Percentiles rank a stretch among this genome's conserved stretches.
Conservation (phyloP, 2,797 vertebrate genomes). For the Anabas testudineus region DNA sequence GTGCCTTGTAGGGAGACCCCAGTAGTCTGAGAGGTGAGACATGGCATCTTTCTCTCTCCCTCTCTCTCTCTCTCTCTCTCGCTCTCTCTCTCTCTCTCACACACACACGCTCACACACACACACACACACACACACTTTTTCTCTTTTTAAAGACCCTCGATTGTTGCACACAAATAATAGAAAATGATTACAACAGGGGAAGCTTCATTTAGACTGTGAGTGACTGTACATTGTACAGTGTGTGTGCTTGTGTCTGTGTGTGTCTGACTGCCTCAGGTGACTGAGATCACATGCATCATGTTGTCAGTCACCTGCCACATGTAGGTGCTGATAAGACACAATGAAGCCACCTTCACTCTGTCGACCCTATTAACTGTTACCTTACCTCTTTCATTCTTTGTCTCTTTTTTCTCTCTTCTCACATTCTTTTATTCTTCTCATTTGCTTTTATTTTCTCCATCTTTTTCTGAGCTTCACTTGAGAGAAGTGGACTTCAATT, state of each 20-base stretch:
- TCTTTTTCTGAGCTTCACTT: not conserved
- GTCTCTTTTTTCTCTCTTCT: slow-evolving; percentile 14
- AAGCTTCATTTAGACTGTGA: too few relatives aligned
- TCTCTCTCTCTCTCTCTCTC: not conserved
- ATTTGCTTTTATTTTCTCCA: too few relatives aligned
- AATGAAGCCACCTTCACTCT: slow-evolving; percentile 57
- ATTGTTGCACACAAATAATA: slow-evolving; percentile 55
- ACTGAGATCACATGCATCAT: slow-evolving; percentile 42
- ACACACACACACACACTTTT: too few relatives aligned
- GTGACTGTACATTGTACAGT: too few relatives aligned
- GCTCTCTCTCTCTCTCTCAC: not conserved
- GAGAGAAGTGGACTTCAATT: not conserved
- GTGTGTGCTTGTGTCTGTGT: slow-evolving; percentile 9
- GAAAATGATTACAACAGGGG: too few relatives aligned
- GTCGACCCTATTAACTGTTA: slow-evolving; percentile 36
- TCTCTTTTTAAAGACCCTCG: too few relatives aligned
- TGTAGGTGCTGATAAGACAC: slow-evolving; percentile 57
- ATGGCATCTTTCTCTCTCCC: not conserved
- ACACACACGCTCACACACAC: slow-evolving; percentile 1
- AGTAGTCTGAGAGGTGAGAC: slow-evolving; percentile 24
- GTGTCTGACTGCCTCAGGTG: too few relatives aligned
- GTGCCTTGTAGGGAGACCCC: slow-evolving; percentile 31
- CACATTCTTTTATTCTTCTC: not conserved
- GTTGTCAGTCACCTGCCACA: slow-evolving; percentile 63
- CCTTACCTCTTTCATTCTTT: slow-evolving; percentile 37